phyloP scores from a whole-genome alignment of 2,888 invertebrate genomes.

The Augochlorella aurata region DNA sequence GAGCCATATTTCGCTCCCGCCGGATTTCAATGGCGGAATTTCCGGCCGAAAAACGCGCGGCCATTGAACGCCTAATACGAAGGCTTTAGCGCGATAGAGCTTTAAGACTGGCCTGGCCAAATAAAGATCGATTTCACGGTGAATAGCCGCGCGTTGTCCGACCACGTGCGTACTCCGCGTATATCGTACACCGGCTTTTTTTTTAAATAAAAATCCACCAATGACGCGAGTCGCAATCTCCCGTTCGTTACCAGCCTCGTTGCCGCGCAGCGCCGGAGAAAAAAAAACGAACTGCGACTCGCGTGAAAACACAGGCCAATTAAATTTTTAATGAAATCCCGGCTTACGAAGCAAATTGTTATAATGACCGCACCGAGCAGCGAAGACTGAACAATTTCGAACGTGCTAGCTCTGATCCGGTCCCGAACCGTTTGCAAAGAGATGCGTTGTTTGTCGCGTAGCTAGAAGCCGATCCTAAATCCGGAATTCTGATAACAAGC shows the following conservation, averaged over 20 bases:
- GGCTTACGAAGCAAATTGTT: neutral
- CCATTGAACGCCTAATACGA: conserved; percentile 51
- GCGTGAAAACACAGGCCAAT: conserved; percentile 12
- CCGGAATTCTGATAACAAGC: neutral
- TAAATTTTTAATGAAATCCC: conserved; percentile 8
- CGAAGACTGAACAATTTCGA: neutral
- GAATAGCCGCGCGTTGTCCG: conserved; percentile 20
- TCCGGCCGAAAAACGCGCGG: conserved; percentile 35
- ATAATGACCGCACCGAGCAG: neutral
- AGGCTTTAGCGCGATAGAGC: conserved; percentile 53
- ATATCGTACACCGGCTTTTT: neutral
- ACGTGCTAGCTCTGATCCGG: neutral
- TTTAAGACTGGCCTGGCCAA: conserved; percentile 45
- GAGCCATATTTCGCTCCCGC: conserved; percentile 50
- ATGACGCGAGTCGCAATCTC: conserved; percentile 23
- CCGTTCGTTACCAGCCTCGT: neutral
- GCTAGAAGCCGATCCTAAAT: neutral
- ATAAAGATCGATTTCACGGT: conserved; percentile 49
- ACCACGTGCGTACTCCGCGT: conserved; percentile 27
- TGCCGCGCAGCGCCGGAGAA: neutral
- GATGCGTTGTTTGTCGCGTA: neutral
- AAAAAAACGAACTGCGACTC: conserved; percentile 4
- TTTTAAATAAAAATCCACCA: conserved; percentile 40
- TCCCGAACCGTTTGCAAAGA: neutral
- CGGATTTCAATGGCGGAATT: conserved; percentile 60